Evolutionary conservation across 2,113 vertebrate genomes (phyloP), one percentile per base, ranked within the genome.

Genomic region (Nematolebias whitei): DNA sequence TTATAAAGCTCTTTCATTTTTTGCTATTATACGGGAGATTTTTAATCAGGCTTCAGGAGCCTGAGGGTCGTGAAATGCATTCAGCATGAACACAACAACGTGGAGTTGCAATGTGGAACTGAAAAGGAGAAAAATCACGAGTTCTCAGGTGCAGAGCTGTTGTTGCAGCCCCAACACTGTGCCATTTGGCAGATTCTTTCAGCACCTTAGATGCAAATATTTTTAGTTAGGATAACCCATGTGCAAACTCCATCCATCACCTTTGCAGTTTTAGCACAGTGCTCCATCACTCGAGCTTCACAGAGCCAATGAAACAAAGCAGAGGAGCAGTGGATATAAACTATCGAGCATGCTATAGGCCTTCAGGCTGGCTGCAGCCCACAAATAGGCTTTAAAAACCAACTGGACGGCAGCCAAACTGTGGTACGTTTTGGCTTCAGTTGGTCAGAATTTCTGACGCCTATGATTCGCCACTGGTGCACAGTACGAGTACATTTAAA

Each of bases 131-230:
- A 18, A 48, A 62, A 38, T 3, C 19, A 19, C 5, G 1, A 40
- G 55, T 26, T 11, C 47, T 39, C 63, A 68, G 66, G 48, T 55
- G 58, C 62, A 22, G 63, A 64, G 58, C 16, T 0, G 19, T 10
- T 40, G 54, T 48, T 82, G 65, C 65, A 63, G 38, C 69, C 70
- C 26, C 35, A 58, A 57, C 56, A 20, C 13, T 13, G 40, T 29
- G 56, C 51, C 51, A 4, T 71, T 51, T 40, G 62, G 4, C n/a
- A 24, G 52, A 38, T 50, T 39, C 35, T 43, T 45, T 59, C 61
- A 51, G 55, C 68, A 71, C 74, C 74, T 77, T 58, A 0, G 16
- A 68, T 71, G 78, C 68, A 63, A 56, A 77, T 82, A 85, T 85
- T 82, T 82, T 79, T 82, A 77, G 76, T 73, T 6, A 6, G 12